Evolutionary conservation across 2,888 invertebrate species (phyloP).

Genomic region (Micropterix aruncella): DNA sequence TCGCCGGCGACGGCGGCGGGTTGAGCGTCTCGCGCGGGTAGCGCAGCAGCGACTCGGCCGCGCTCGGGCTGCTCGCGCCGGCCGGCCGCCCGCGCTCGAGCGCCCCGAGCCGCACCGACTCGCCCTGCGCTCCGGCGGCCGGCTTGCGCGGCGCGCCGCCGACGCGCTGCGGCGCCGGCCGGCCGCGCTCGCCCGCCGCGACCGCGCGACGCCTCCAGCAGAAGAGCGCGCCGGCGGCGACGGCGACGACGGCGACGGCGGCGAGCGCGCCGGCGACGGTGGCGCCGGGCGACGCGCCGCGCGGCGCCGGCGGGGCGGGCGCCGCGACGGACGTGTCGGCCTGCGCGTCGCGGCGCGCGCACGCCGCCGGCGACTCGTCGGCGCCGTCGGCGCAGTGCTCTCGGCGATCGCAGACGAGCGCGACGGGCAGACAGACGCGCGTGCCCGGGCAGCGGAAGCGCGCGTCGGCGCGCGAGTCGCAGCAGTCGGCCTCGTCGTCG

Average conservation of each 20-base stretch:
- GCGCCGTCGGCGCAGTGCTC: slow-evolving; percentile 69
- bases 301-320: slow-evolving; percentile 15
- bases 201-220: background rate
- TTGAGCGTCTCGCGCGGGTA: slow-evolving; percentile 81
- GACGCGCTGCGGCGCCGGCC: background rate
- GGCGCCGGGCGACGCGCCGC: slow-evolving; percentile 20
- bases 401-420: slow-evolving; percentile 60
- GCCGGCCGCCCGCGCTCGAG: slow-evolving; percentile 4
- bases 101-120: slow-evolving; percentile 16
- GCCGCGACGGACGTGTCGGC: slow-evolving; percentile 11
- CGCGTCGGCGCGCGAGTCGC: slow-evolving; percentile 36
- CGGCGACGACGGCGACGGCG: background rate
- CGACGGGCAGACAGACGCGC: slow-evolving; percentile 54
- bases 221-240: background rate
- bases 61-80: background rate
- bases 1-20: slow-evolving; percentile 84
- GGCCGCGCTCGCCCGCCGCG: background rate
- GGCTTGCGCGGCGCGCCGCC: slow-evolving; percentile 10
- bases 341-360: slow-evolving; percentile 27
- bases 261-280: background rate
- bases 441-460: slow-evolving; percentile 65
- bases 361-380: slow-evolving; percentile 58
- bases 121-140: slow-evolving; percentile 12
- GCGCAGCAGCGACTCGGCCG: slow-evolving; percentile 21
- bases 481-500: slow-evolving; percentile 55